These are phyloP conservation scores for Stichopus horrens DNA, from an alignment of 53 echinoderm and acorn worm genomes.

Conservation along the genomic window DNA sequence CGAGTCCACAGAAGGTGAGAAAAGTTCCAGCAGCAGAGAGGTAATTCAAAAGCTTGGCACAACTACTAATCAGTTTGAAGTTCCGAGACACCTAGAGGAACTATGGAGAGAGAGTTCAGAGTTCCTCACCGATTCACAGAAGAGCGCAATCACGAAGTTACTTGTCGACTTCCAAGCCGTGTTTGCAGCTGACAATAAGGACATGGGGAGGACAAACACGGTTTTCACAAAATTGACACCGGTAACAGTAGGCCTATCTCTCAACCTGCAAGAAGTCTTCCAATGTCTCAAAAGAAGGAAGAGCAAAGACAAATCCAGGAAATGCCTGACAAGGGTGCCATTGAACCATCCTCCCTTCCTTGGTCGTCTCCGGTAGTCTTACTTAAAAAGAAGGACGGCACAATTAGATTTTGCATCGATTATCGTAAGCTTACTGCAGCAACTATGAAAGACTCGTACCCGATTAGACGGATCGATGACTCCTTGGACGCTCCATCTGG, in stretches of 20 bases:
- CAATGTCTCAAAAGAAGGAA: too few species aligned
- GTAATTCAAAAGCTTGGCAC: too few species aligned
- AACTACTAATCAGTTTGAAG: too few species aligned
- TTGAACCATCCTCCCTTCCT: conserved; percentile 15
- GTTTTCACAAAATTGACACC: too few species aligned
- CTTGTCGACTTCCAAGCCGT: background rate
- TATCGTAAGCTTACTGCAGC: conserved; percentile 1
- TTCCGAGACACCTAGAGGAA: background rate
- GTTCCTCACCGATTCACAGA: background rate
- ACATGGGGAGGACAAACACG: conserved; percentile 15
- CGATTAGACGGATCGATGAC: background rate
- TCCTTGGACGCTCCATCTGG: background rate
- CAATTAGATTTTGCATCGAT: background rate
- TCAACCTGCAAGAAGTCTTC: too few species aligned
- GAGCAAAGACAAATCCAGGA: too few species aligned
- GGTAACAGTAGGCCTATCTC: too few species aligned
- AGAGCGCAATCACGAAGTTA: background rate
- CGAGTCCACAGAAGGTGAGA: too few species aligned
- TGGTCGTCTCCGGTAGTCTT: conserved; percentile 31
- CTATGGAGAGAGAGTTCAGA: background rate
- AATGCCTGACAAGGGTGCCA: too few species aligned
- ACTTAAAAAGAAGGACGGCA: conserved; percentile 33
- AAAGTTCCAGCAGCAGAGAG: too few species aligned
- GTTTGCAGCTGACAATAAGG: conserved; percentile 2
- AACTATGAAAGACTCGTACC: background rate